A percentile compares a stretch with the other conserved stretches of the same genome.
Conservation (phyloP, 1,140 invertebrate genomes). For the Neodiprion pinetum region DNA sequence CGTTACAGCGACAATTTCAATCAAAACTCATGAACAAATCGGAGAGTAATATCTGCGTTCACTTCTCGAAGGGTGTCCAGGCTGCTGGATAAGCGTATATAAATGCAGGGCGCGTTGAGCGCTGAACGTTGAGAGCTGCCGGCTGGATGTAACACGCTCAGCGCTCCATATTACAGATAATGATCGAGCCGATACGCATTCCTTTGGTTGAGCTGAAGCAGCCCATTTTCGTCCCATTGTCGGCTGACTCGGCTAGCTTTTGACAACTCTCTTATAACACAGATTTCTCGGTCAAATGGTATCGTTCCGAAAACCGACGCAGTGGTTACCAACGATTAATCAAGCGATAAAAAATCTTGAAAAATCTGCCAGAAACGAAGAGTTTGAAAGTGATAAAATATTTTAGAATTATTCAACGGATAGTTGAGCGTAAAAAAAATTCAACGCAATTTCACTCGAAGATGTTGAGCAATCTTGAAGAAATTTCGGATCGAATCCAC, state of each 20-base stretch:
- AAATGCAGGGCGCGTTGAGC: neutral
- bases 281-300: neutral
- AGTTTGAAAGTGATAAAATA: too few relatives aligned
- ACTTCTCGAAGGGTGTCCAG: too few relatives aligned
- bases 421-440: too few relatives aligned
- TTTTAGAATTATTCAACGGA: too few relatives aligned
- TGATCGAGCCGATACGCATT: slow-evolving; percentile 14
- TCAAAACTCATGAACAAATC: too few relatives aligned
- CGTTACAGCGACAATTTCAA: too few relatives aligned
- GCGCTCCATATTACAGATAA: slow-evolving; percentile 11
- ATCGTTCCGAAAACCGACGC: neutral
- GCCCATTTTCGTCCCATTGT: slow-evolving; percentile 10
- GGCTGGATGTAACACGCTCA: neutral
- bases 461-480: too few relatives aligned
- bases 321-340: neutral
- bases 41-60: too few relatives aligned
- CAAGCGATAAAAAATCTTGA: neutral
- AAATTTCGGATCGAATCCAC: too few relatives aligned
- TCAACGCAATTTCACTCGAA: too few relatives aligned
- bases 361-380: too few relatives aligned
- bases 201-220: neutral
- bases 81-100: too few relatives aligned
- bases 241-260: neutral
- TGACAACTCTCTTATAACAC: slow-evolving; percentile 5
- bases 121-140: neutral